A percentile compares a stretch with the other conserved stretches of the same genome.
Conservation (phyloP, 2,113 vertebrate species). For the Protobothrops mucrosquamatus region DNA sequence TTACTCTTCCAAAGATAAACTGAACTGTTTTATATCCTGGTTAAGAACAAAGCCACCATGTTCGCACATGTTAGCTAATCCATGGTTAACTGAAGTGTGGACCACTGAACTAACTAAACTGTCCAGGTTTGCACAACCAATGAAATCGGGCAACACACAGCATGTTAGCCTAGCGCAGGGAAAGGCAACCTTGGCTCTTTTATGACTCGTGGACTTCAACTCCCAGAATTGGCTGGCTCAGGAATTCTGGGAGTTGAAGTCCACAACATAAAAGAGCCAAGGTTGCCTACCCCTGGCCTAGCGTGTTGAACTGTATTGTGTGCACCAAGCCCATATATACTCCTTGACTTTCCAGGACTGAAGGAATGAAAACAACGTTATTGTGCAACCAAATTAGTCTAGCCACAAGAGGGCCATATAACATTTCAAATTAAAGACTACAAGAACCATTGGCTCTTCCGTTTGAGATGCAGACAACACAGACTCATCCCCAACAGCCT, state of each 20-base stretch:
- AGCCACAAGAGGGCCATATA: conserved; percentile 45
- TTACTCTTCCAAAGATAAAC: not conserved
- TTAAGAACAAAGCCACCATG: not conserved
- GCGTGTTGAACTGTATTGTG: not conserved
- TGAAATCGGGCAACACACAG: not conserved
- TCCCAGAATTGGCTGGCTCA: too few species aligned
- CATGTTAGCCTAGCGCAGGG: not conserved
- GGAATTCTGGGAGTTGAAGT: too few species aligned
- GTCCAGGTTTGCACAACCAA: not conserved
- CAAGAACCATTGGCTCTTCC: not conserved
- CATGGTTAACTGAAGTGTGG: not conserved
- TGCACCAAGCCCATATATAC: not conserved
- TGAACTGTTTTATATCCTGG: not conserved
- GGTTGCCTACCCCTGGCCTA: not conserved
- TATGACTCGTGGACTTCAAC: too few species aligned
- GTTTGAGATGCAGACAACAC: not conserved
- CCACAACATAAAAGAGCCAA: too few species aligned
- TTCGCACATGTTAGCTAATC: not conserved
- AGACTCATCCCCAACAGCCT: not conserved
- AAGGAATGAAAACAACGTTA: not conserved
- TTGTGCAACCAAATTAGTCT: not conserved
- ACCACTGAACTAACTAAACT: not conserved
- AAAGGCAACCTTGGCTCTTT: too few species aligned
- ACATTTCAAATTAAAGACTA: not conserved
- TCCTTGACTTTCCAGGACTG: not conserved